Evolutionary conservation across 2,797 vertebrate species (phyloP).

Genomic region (Chelon auratus): DNA sequence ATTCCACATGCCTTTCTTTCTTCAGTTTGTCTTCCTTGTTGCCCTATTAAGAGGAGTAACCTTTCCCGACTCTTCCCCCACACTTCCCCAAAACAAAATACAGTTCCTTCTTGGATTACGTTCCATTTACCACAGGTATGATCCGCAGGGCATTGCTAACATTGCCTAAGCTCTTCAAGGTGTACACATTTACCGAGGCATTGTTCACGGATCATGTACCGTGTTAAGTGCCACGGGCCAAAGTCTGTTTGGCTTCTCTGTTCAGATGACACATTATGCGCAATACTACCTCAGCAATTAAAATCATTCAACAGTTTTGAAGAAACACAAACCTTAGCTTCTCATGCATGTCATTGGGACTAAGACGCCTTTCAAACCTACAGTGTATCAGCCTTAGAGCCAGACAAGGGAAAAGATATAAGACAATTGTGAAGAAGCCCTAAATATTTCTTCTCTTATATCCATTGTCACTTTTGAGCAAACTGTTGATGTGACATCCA

Average conservation of each 20-base stretch:
- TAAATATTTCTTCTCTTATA: background rate
- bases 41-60: constrained; percentile 14
- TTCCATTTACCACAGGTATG: constrained; percentile 41
- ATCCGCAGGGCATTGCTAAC: constrained; percentile 30
- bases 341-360: background rate
- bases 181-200: constrained; percentile 55
- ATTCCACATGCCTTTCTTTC: constrained; percentile 20
- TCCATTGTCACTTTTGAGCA: background rate
- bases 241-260: constrained; percentile 27
- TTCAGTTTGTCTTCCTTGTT: constrained; percentile 6
- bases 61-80: too few relatives aligned
- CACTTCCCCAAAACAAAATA: background rate
- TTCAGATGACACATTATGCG: constrained; percentile 30
- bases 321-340: background rate
- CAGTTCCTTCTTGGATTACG: constrained; percentile 34
- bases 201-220: constrained; percentile 57
- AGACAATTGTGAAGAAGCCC: background rate
- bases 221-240: constrained; percentile 44
- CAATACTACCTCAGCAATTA: background rate
- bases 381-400: background rate
- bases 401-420: background rate
- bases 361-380: background rate
- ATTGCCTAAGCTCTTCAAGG: constrained; percentile 42
- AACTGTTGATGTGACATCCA: background rate
- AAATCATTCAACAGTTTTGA: constrained; percentile 15